phyloP scores from a whole-genome alignment of 2,888 invertebrate genomes.

The Habroteleia sp. region DNA sequence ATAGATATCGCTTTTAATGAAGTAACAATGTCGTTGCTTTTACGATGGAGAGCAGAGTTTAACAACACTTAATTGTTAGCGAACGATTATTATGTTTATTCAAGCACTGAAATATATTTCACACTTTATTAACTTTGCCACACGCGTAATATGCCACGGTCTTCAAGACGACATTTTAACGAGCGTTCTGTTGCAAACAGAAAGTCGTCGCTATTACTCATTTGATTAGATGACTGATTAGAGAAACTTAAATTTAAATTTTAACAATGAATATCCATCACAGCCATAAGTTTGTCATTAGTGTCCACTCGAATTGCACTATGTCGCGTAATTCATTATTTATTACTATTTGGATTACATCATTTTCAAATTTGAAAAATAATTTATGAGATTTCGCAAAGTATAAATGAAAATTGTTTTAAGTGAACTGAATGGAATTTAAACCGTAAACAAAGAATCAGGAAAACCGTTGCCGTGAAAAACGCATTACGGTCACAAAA shows the following conservation, averaged over 20 bases:
- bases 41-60: constrained; percentile 2
- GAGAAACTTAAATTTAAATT: no score
- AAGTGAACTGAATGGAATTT: constrained; percentile 5
- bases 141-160: constrained; percentile 23
- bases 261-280: neutral
- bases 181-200: constrained; percentile 58
- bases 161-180: constrained; percentile 47
- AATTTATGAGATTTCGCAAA: no score
- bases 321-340: no score
- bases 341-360: no score
- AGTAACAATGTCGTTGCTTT: constrained; percentile 6
- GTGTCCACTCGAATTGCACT: no score
- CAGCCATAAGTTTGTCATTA: no score
- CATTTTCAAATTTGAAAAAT: no score
- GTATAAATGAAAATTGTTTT: no score
- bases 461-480: constrained; percentile 37
- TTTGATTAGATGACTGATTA: constrained; percentile 48
- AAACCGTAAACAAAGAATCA: constrained; percentile 27
- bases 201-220: constrained; percentile 49
- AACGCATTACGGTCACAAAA: constrained; percentile 38
- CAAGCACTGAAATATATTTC: constrained; percentile 46
- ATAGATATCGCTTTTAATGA: neutral
- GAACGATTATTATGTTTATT: constrained; percentile 12
- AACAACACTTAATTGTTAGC: constrained; percentile 12
- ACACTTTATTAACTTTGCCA: constrained; percentile 32